phyloP scores from a whole-genome alignment of 1,140 invertebrate species.

The Antheraea mylitta region DNA sequence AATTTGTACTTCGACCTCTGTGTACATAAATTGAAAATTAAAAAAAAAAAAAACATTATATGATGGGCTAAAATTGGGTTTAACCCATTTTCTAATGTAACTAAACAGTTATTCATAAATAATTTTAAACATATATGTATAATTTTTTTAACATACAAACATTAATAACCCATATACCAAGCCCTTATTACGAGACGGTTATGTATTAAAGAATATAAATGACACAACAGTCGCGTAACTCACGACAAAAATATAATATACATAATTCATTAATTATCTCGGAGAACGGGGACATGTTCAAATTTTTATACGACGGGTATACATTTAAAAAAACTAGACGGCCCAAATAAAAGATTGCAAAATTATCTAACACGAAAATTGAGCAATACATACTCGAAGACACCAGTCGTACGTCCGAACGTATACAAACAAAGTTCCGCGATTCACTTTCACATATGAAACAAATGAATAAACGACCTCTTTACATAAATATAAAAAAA shows the following conservation, averaged over 20 bases:
- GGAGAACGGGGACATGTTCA: not conserved
- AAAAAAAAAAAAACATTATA: too few species aligned
- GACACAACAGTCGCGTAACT: not conserved
- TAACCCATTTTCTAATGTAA: too few species aligned
- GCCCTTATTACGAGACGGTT: too few species aligned
- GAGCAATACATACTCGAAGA: not conserved
- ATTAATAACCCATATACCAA: too few species aligned
- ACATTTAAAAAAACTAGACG: not conserved
- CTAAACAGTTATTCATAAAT: too few species aligned
- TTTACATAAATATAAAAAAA: not conserved
- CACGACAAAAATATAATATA: not conserved
- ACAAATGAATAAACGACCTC: not conserved
- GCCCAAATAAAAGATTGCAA: slow-evolving; percentile 2
- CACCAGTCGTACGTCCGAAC: not conserved
- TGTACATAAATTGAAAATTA: too few species aligned
- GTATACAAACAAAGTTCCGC: not conserved
- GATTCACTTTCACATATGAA: not conserved
- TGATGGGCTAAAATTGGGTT: too few species aligned
- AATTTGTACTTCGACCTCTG: too few species aligned
- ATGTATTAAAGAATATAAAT: not conserved
- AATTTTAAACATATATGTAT: too few species aligned
- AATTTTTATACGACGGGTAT: not conserved
- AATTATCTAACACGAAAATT: slow-evolving; percentile 8
- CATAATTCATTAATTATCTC: not conserved
- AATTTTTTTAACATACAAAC: too few species aligned